phyloP scores from a whole-genome alignment of 2,888 invertebrate genomes.

The Agrochola lota region DNA sequence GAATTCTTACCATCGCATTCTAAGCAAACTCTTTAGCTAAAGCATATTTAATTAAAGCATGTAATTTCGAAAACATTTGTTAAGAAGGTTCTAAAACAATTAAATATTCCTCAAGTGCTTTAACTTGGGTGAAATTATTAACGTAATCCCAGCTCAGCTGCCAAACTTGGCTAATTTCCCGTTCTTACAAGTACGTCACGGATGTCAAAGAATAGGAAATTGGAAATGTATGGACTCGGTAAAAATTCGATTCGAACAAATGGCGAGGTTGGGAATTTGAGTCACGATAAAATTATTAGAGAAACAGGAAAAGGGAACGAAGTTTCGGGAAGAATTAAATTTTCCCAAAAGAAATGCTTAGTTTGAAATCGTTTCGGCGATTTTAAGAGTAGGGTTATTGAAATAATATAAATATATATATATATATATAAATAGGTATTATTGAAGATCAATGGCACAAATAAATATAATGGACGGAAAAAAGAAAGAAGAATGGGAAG shows the following conservation, averaged over 20 bases:
- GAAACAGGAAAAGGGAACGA: constrained; percentile 31
- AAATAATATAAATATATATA: no score
- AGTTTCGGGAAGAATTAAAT: constrained; percentile 4
- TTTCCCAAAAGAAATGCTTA: constrained; percentile 15
- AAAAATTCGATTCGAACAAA: constrained; percentile 42
- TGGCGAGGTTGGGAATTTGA: constrained; percentile 22
- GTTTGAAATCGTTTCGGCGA: constrained; percentile 3
- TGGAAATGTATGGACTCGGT: constrained; percentile 45
- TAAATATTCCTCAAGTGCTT: constrained; percentile 65
- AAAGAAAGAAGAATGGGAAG: no score
- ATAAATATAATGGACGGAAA: constrained; percentile 11
- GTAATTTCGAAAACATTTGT: constrained; percentile 57
- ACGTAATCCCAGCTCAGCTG: constrained; percentile 62
- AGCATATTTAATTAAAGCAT: constrained; percentile 52
- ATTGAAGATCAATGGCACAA: background rate
- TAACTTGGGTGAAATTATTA: constrained; percentile 67
- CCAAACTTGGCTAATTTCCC: constrained; percentile 62
- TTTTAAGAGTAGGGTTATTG: constrained; percentile 4
- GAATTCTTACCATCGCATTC: constrained; percentile 39
- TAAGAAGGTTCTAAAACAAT: constrained; percentile 67
- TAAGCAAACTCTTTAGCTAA: constrained; percentile 42
- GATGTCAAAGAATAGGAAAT: constrained; percentile 55
- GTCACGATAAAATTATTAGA: constrained; percentile 29
- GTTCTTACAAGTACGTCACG: constrained; percentile 37
- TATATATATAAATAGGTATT: constrained; percentile 13